phyloP scores from a whole-genome alignment of 2,888 invertebrate genomes.

The Nomada hirtipes region DNA sequence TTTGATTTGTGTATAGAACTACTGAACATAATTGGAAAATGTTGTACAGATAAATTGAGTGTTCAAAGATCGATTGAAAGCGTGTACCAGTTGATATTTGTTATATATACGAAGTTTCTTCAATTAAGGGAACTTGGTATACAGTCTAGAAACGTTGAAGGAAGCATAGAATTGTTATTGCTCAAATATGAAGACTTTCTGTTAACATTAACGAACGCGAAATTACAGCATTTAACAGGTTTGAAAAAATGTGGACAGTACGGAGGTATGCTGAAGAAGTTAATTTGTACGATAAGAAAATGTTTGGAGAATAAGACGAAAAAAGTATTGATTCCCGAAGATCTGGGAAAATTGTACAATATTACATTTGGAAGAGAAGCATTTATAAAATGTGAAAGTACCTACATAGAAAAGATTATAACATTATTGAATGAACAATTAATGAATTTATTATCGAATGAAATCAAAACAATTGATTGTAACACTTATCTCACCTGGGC shows the following conservation, averaged over 20 bases:
- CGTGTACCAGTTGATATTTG: conserved; percentile 55
- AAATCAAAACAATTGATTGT: conserved; percentile 76
- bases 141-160: conserved; percentile 64
- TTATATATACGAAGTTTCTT: conserved; percentile 72
- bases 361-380: conserved; percentile 74
- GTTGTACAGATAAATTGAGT: conserved; percentile 71
- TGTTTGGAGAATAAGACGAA: conserved; percentile 63
- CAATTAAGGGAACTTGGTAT: conserved; percentile 60
- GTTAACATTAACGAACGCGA: conserved; percentile 62
- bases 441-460: conserved; percentile 69
- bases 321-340: not conserved
- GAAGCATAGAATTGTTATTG: conserved; percentile 65
- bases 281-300: conserved; percentile 65
- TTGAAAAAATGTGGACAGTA: conserved; percentile 62
- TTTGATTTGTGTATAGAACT: conserved; percentile 78
- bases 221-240: conserved; percentile 57
- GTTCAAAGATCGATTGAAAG: conserved; percentile 68
- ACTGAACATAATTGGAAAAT: conserved; percentile 70
- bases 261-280: conserved; percentile 74
- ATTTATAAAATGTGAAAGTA: conserved; percentile 57
- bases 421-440: conserved; percentile 68
- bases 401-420: conserved; percentile 51
- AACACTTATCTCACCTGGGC: conserved; percentile 79
- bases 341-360: conserved; percentile 70
- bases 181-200: conserved; percentile 73